A percentile compares a stretch with the other conserved stretches of the same genome.
Evolutionary conservation across 2,888 invertebrate species (phyloP).

Genomic region (Drosophila melanocephala): DNA sequence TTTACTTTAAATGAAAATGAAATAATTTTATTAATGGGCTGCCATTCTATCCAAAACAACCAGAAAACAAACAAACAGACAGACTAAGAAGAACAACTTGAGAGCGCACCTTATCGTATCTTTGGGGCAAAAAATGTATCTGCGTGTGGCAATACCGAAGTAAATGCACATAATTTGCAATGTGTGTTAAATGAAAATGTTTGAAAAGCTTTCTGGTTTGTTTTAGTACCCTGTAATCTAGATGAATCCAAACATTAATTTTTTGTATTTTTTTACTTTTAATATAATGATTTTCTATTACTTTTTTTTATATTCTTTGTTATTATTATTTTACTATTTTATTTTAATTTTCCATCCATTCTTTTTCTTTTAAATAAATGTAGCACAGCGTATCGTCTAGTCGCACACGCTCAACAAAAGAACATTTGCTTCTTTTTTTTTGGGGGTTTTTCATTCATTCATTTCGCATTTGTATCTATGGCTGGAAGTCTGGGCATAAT

Average conservation of each 20-base stretch:
- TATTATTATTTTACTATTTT: not conserved
- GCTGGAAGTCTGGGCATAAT: constrained; percentile 71
- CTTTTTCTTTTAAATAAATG: not conserved
- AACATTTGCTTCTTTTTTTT: constrained; percentile 11
- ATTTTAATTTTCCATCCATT: not conserved
- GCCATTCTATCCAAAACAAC: constrained; percentile 20
- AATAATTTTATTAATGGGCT: constrained; percentile 66
- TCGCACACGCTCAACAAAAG: not conserved
- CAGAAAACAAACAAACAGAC: constrained; percentile 1
- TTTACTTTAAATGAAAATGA: constrained; percentile 59
- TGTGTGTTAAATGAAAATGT: constrained; percentile 41
- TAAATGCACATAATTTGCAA: constrained; percentile 72
- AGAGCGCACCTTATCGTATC: constrained; percentile 17
- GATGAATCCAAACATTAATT: not conserved
- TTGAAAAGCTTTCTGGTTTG: constrained; percentile 12
- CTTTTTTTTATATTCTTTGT: not conserved
- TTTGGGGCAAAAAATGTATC: constrained; percentile 22
- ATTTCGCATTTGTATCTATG: constrained; percentile 57
- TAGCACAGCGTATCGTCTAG: constrained; percentile 15
- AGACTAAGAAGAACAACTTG: constrained; percentile 9
- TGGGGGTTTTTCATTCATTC: constrained; percentile 22
- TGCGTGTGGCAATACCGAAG: constrained; percentile 32
- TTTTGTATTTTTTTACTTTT: not conserved
- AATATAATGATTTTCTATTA: not conserved
- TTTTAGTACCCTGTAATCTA: constrained; percentile 21